phyloP scores from a whole-genome alignment of 2,113 vertebrate genomes.

The Zosterops hypoxanthus region DNA sequence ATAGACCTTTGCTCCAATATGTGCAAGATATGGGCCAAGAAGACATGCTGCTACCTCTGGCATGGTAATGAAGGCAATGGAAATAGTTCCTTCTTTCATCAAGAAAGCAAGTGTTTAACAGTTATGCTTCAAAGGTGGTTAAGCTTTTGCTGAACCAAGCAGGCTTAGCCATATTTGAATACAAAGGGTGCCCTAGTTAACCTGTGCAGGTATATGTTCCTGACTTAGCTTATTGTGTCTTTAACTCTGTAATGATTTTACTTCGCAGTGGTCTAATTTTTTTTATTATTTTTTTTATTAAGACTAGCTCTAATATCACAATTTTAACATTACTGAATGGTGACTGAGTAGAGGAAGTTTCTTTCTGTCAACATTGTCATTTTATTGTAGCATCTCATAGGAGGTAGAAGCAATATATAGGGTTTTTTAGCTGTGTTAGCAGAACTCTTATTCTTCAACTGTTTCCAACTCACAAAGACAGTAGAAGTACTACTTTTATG shows the following conservation, averaged over 20 bases:
- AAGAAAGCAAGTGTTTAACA: not conserved
- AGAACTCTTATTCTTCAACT: not conserved
- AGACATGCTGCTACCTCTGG: conserved; percentile 96
- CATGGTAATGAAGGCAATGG: conserved; percentile 84
- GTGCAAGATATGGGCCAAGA: conserved; percentile 99
- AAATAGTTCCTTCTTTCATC: conserved; percentile 21
- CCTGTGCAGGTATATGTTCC: not conserved
- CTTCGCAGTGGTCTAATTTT: not conserved
- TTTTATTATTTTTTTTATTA: not conserved
- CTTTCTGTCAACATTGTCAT: not conserved
- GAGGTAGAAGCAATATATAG: not conserved
- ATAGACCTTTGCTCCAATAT: conserved; percentile 96
- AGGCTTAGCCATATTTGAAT: not conserved
- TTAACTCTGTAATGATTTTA: not conserved
- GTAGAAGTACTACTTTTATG: not conserved
- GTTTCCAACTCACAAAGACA: not conserved
- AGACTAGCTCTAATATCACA: not conserved
- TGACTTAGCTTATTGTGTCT: not conserved
- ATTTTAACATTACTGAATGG: not conserved
- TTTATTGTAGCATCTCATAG: not conserved
- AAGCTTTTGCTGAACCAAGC: not conserved
- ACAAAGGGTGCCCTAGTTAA: not conserved
- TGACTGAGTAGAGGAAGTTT: not conserved
- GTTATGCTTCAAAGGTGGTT: not conserved
- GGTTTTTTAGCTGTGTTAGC: not conserved